phyloP scores from a whole-genome alignment of 2,797 vertebrate species.

The Acanthurus tractus region DNA sequence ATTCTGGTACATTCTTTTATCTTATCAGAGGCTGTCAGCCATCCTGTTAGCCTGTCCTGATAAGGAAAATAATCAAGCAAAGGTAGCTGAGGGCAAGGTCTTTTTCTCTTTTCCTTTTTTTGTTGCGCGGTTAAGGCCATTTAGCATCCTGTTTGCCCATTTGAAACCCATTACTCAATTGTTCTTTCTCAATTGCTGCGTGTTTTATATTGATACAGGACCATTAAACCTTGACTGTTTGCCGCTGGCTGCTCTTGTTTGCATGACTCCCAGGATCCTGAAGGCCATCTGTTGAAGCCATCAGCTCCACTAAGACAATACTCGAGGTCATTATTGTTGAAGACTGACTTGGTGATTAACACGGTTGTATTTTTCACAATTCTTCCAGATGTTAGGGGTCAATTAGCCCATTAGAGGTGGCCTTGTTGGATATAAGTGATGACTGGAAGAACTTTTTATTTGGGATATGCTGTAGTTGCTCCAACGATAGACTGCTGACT shows the following conservation, averaged over 20 bases:
- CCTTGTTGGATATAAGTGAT: not conserved
- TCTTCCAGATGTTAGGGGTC: slow-evolving; percentile 3
- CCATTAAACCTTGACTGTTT: slow-evolving; percentile 30
- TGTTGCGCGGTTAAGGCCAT: slow-evolving; percentile 27
- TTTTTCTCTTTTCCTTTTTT: slow-evolving; percentile 41
- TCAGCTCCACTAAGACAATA: slow-evolving; percentile 24
- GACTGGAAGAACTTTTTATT: not conserved
- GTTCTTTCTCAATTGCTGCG: slow-evolving; percentile 40
- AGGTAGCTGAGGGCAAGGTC: slow-evolving; percentile 33
- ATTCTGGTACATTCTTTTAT: slow-evolving; percentile 7
- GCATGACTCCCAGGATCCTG: slow-evolving; percentile 10
- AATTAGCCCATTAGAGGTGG: not conserved
- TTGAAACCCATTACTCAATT: slow-evolving; percentile 56
- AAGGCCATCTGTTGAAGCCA: slow-evolving; percentile 51
- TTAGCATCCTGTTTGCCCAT: slow-evolving; percentile 49
- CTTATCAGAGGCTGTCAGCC: slow-evolving; percentile 56
- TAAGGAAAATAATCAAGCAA: slow-evolving; percentile 32
- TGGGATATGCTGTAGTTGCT: not conserved
- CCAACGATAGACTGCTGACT: not conserved
- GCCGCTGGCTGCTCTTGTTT: slow-evolving; percentile 21
- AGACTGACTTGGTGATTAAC: not conserved
- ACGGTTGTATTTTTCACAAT: not conserved
- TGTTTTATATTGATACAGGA: slow-evolving; percentile 13
- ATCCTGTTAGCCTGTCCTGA: slow-evolving; percentile 23
- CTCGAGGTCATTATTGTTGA: not conserved